These are phyloP conservation scores for Himalopsyche tibetana DNA, from an alignment of 2,888 invertebrate species.

Conservation along the genomic window DNA sequence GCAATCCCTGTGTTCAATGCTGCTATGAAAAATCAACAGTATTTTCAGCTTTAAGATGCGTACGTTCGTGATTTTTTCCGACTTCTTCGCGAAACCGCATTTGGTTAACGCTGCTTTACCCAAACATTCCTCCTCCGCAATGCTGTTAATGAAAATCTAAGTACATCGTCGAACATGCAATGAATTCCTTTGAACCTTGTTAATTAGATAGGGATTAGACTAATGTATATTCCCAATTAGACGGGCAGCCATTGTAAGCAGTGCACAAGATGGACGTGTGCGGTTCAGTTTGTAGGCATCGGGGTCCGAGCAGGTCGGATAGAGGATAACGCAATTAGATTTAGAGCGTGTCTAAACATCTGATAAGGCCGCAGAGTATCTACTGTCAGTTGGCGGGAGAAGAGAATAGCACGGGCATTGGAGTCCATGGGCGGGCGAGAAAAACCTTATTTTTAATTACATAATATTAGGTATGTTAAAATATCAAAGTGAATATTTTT, in stretches of 20 bases:
- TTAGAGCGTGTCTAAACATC: constrained; percentile 43
- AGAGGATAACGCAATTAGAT: constrained; percentile 35
- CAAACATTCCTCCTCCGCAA: not conserved
- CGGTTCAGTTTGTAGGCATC: not conserved
- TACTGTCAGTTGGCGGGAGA: constrained; percentile 24
- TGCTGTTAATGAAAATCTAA: not conserved
- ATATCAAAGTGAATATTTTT: too few relatives aligned
- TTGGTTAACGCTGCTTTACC: too few relatives aligned
- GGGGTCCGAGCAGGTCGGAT: constrained; percentile 31
- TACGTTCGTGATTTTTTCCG: too few relatives aligned
- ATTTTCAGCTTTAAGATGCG: too few relatives aligned
- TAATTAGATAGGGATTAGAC: constrained; percentile 16
- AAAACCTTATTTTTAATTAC: too few relatives aligned
- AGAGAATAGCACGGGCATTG: not conserved
- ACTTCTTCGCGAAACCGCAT: too few relatives aligned
- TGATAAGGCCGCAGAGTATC: constrained; percentile 12
- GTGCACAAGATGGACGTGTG: constrained; percentile 31
- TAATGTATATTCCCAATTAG: constrained; percentile 38
- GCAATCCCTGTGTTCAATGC: too few relatives aligned
- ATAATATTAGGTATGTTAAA: too few relatives aligned
- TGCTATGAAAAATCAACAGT: too few relatives aligned
- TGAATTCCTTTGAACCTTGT: constrained; percentile 32
- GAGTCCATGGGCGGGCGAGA: not conserved
- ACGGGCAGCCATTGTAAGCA: not conserved
- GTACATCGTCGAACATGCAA: not conserved